Percentiles rank a stretch among this genome's conserved stretches.
phyloP scores from a whole-genome alignment of 1,140 invertebrate species.

The Pseudomyrmex gracilis region DNA sequence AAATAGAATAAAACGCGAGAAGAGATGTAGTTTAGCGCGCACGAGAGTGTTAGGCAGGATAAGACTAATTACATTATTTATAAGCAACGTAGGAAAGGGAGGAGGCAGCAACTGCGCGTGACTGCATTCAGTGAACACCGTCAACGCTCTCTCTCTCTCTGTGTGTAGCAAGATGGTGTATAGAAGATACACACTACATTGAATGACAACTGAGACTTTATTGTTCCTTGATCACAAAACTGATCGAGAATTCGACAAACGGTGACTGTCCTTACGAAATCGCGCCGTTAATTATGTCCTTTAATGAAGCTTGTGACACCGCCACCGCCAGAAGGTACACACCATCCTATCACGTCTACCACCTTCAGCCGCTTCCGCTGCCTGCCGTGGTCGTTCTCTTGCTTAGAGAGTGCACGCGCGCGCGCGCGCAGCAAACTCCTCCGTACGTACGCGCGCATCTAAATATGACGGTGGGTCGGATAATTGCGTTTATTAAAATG shows the following conservation, averaged over 20 bases:
- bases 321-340: conserved; percentile 28
- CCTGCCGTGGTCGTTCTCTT: conserved; percentile 38
- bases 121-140: conserved; percentile 43
- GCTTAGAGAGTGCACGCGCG: neutral
- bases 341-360: too few species aligned
- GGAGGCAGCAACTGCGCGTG: conserved; percentile 59
- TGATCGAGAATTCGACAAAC: conserved; percentile 19
- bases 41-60: conserved; percentile 11
- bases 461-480: conserved; percentile 69
- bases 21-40: conserved; percentile 17
- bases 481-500: conserved; percentile 84
- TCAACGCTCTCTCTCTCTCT: too few species aligned
- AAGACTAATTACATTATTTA: conserved; percentile 79
- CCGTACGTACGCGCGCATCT: conserved; percentile 58
- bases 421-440: conserved; percentile 23
- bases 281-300: conserved; percentile 29
- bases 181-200: too few species aligned
- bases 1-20: neutral
- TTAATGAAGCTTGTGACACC: conserved; percentile 62
- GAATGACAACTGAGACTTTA: too few species aligned
- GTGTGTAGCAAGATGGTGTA: too few species aligned
- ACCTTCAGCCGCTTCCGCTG: conserved; percentile 39
- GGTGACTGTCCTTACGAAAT: neutral
- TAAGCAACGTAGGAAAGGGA: conserved; percentile 61
- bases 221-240: too few species aligned